Base-by-base conservation (phyloP, 2,113 vertebrate genomes). In the Pelvicachromis taeniatus region DNA sequence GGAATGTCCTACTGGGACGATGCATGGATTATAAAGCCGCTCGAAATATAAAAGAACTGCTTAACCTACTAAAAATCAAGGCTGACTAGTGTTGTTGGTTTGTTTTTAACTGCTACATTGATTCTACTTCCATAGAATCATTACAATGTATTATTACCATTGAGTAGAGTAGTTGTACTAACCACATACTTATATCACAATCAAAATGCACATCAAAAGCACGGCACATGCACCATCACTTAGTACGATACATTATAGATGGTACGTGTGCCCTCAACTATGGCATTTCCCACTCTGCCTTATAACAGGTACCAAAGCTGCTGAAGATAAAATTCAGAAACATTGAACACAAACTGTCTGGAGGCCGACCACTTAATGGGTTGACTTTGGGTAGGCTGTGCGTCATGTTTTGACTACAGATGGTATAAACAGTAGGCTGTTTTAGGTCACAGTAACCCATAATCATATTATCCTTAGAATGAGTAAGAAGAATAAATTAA, bases 291-390 rank as follows among this genome's bases (percentile, higher is more conserved):
- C 5, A 40, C 81, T 65, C 68, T 87, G 65, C 21, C 91, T 16
- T 61, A 89, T 16, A 85, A 93, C 9, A 92, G 88, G 26, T n/a
- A 77, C 45, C 42, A 85, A 0, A 87, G 35, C 81, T 96, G 94
- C 82, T 70, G 58, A 0, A 59, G 19, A 9, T 81, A 52, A 75
- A 92, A 78, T 13, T 68, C n/a, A 55, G 53, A 77, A 9, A 88
- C 78, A 9, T 45, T 91, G 42, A 94, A 91, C 87, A 86, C 94
- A 52, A 89, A 89, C 21, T 96, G 95, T 56, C 83, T 58, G 14
- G 17, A 5, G 19, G 8, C 16, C 42, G 11, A 16, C 7, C 23
- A 16, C 16, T 48, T 48, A 26, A 48, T 9, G 40, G 9, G 5
- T 13, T 45, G 40, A 21, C 3, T 75, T 21, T n/a, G n/a, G n/a